Conservation (phyloP, 1,140 invertebrate species). For the Neoseiulus cucumeris region DNA sequence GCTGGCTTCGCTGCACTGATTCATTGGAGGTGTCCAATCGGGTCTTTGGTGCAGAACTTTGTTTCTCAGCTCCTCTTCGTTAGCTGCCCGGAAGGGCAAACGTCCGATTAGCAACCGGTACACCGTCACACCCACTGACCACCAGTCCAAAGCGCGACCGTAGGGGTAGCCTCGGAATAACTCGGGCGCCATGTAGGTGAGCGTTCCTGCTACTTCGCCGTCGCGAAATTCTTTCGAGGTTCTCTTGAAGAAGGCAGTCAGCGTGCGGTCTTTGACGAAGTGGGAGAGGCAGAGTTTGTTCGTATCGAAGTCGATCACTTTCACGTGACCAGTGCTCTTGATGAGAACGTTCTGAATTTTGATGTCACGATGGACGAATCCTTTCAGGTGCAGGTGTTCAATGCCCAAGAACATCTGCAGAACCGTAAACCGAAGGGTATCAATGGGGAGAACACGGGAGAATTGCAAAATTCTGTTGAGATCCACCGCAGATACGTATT, state of each 20-base stretch:
- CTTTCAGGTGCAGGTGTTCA: neutral
- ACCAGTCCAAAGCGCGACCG: neutral
- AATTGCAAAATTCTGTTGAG: neutral
- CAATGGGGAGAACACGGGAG: neutral
- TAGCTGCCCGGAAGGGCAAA: neutral
- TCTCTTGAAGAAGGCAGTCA: constrained; percentile 2
- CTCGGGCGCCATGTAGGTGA: neutral
- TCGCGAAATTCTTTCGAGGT: neutral
- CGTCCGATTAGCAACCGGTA: neutral
- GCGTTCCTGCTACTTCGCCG: neutral
- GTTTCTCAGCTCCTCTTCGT: neutral
- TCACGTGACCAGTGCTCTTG: neutral
- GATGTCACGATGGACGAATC: neutral
- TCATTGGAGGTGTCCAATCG: neutral
- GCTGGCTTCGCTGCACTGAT: neutral
- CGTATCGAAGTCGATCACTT: neutral
- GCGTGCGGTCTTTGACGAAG: neutral
- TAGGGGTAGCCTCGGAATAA: neutral
- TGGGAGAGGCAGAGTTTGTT: neutral
- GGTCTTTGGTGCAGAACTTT: neutral
- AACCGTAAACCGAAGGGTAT: neutral
- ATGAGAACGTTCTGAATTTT: neutral
- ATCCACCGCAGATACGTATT: neutral
- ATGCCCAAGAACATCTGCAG: neutral
- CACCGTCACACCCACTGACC: neutral